phyloP scores from a whole-genome alignment of 2,113 vertebrate species.

The Mustela nigripes region DNA sequence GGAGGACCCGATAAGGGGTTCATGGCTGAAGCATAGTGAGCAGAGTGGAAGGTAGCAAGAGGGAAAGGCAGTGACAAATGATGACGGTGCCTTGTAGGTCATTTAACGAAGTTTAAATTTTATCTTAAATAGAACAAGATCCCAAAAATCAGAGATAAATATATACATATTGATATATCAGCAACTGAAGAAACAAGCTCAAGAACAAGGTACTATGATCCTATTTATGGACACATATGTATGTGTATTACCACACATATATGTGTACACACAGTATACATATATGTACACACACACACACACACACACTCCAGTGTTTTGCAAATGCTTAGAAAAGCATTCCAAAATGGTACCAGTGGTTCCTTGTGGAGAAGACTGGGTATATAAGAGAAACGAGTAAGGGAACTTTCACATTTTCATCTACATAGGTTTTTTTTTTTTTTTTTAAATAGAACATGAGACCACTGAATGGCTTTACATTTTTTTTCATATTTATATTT shows the following conservation, averaged over 20 bases:
- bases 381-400: background rate
- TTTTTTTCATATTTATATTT: background rate
- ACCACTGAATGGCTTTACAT: background rate
- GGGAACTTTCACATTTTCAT: background rate
- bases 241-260: background rate
- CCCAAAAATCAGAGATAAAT: background rate
- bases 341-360: background rate
- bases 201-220: background rate
- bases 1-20: background rate
- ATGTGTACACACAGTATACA: background rate
- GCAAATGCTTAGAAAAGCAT: slow-evolving; percentile 9
- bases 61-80: background rate
- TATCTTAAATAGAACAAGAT: background rate
- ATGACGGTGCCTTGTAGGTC: background rate
- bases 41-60: background rate
- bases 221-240: background rate
- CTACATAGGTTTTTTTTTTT: background rate
- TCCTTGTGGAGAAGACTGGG: background rate
- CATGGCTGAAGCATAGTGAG: background rate
- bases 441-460: background rate
- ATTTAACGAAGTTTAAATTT: slow-evolving; percentile 21
- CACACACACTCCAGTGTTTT: background rate
- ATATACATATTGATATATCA: background rate
- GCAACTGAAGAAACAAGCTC: background rate
- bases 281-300: background rate